These are phyloP conservation scores for Dicrostonyx torquatus DNA, from an alignment of 2,797 vertebrate species.

Conservation along the genomic window DNA sequence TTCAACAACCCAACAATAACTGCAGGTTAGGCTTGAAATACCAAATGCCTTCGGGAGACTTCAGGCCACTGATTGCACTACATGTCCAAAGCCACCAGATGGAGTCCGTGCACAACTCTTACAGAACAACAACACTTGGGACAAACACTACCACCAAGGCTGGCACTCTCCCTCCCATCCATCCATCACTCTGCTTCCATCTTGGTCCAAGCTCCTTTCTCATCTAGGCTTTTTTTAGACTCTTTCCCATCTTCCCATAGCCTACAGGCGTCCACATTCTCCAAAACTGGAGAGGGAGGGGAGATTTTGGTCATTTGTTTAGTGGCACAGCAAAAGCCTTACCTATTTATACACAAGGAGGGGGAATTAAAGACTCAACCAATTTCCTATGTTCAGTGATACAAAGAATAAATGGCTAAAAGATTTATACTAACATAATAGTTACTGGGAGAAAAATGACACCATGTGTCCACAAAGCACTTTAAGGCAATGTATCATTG, in stretches of 20 bases:
- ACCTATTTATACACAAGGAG: background rate
- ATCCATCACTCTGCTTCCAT: background rate
- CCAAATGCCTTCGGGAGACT: background rate
- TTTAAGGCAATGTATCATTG: background rate
- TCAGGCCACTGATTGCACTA: background rate
- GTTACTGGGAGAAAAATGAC: background rate
- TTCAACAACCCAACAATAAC: slow-evolving; percentile 6
- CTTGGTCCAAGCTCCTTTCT: background rate
- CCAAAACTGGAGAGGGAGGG: background rate
- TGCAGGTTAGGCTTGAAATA: background rate
- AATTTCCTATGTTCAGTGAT: background rate
- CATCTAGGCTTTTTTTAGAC: background rate
- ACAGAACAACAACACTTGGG: no score
- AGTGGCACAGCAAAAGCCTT: background rate
- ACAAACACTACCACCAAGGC: no score
- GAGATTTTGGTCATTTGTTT: background rate
- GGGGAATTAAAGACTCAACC: background rate
- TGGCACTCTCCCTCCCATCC: background rate
- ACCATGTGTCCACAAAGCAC: background rate
- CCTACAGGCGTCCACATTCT: background rate
- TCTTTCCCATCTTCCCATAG: background rate
- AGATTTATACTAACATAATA: background rate
- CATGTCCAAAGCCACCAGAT: slow-evolving; percentile 35
- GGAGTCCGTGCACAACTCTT: slow-evolving; percentile 7
- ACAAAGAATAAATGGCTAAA: background rate